These are phyloP conservation scores for Eupeodes latifasciatus DNA, from an alignment of 2,888 invertebrate species.

Conservation along the genomic window DNA sequence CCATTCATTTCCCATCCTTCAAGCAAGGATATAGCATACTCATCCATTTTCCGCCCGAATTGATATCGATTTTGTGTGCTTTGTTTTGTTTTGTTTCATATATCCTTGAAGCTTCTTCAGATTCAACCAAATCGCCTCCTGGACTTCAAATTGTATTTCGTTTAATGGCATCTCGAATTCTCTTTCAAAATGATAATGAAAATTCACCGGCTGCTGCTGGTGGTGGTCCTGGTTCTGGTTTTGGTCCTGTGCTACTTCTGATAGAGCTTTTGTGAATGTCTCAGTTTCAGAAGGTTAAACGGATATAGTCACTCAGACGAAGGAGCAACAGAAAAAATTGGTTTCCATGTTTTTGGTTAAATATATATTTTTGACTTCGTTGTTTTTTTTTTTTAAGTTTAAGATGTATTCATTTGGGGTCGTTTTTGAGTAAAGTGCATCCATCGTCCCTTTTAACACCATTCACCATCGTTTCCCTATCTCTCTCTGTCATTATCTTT, in stretches of 20 bases:
- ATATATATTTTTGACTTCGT: slow-evolving; percentile 8
- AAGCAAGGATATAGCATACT: background rate
- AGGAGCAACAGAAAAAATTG: background rate
- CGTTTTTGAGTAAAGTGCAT: slow-evolving; percentile 36
- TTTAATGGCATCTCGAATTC: slow-evolving; percentile 64
- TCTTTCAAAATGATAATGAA: slow-evolving; percentile 66
- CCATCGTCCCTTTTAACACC: background rate
- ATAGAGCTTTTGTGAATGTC: background rate
- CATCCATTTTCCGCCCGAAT: slow-evolving; percentile 28
- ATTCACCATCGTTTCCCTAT: background rate
- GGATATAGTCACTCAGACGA: background rate
- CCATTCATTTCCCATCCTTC: too few relatives aligned
- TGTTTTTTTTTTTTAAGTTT: too few relatives aligned
- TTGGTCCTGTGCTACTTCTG: slow-evolving; percentile 30
- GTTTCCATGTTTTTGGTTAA: slow-evolving; percentile 39
- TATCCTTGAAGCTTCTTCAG: slow-evolving; percentile 7
- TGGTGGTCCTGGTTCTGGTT: background rate
- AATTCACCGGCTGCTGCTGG: slow-evolving; percentile 47
- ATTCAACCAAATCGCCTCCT: slow-evolving; percentile 51
- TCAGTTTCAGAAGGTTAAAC: slow-evolving; percentile 45
- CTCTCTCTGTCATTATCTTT: too few relatives aligned
- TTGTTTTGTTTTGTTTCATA: slow-evolving; percentile 8
- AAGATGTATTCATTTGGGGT: background rate
- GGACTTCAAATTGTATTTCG: slow-evolving; percentile 58
- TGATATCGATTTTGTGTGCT: slow-evolving; percentile 39